phyloP scores from a whole-genome alignment of 2,888 invertebrate genomes.

The Saturnia japonica region DNA sequence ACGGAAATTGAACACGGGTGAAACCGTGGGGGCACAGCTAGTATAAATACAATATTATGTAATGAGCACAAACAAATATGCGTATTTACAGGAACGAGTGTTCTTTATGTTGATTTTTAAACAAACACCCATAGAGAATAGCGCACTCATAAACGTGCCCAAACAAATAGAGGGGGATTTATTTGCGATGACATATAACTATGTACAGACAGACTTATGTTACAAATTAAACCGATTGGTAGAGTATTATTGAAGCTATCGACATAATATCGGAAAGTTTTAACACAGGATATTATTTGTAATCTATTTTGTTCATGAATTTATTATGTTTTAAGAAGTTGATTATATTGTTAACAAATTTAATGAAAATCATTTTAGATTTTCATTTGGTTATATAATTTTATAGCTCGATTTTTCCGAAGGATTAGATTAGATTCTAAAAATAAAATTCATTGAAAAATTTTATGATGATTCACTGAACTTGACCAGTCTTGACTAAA shows the following conservation, averaged over 20 bases:
- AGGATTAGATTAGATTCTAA: neutral
- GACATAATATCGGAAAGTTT: slow-evolving; percentile 6
- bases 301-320: too few relatives aligned
- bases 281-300: neutral
- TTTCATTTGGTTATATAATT: too few relatives aligned
- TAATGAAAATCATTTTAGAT: too few relatives aligned
- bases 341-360: too few relatives aligned
- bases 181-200: slow-evolving; percentile 48
- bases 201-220: slow-evolving; percentile 26
- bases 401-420: too few relatives aligned
- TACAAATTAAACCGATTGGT: slow-evolving; percentile 42
- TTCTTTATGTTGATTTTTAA: slow-evolving; percentile 55
- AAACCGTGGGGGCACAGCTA: too few relatives aligned
- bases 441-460: neutral
- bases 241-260: slow-evolving; percentile 21
- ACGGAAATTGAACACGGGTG: too few relatives aligned
- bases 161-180: slow-evolving; percentile 60
- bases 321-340: too few relatives aligned
- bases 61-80: slow-evolving; percentile 28
- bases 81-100: slow-evolving; percentile 37
- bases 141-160: slow-evolving; percentile 53
- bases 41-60: neutral
- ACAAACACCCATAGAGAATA: slow-evolving; percentile 48
- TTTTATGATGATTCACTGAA: neutral
- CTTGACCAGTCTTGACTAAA: neutral